phyloP scores from a whole-genome alignment of 2,113 vertebrate species.

The Meleagris gallopavo region DNA sequence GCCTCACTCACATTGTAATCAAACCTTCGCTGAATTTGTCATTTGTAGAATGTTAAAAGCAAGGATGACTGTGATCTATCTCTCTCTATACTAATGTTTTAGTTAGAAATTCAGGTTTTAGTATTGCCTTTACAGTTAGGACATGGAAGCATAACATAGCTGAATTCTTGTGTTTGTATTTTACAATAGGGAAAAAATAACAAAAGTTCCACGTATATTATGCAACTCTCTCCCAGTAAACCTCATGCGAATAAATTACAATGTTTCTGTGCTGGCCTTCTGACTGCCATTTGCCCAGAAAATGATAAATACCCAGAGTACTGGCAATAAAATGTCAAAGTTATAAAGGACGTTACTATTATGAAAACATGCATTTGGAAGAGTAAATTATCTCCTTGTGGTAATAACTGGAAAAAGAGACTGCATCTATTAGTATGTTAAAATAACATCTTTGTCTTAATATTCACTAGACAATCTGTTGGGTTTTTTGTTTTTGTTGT shows the following conservation, averaged over 20 bases:
- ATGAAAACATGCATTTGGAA: not conserved
- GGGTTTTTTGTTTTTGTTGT: not conserved
- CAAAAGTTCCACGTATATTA: not conserved
- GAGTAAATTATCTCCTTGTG: not conserved
- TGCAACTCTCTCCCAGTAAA: not conserved
- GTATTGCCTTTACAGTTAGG: not conserved
- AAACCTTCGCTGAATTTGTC: not conserved
- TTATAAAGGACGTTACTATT: conserved; percentile 36
- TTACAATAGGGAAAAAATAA: not conserved
- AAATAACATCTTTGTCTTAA: conserved; percentile 29
- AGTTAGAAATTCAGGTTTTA: not conserved
- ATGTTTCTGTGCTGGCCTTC: conserved; percentile 38
- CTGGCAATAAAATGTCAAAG: conserved; percentile 39
- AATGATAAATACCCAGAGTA: conserved; percentile 45
- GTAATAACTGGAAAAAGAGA: conserved; percentile 37
- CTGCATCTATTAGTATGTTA: conserved; percentile 21
- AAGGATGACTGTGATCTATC: not conserved
- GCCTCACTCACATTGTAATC: not conserved
- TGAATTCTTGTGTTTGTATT: not conserved
- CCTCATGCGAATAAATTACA: conserved; percentile 23
- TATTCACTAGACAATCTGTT: not conserved
- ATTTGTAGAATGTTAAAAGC: not conserved
- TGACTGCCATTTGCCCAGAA: conserved; percentile 18
- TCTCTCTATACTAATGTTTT: not conserved
- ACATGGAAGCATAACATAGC: not conserved